Base-by-base conservation (phyloP, 1,140 invertebrate species). In the Drosophila kanapiae region DNA sequence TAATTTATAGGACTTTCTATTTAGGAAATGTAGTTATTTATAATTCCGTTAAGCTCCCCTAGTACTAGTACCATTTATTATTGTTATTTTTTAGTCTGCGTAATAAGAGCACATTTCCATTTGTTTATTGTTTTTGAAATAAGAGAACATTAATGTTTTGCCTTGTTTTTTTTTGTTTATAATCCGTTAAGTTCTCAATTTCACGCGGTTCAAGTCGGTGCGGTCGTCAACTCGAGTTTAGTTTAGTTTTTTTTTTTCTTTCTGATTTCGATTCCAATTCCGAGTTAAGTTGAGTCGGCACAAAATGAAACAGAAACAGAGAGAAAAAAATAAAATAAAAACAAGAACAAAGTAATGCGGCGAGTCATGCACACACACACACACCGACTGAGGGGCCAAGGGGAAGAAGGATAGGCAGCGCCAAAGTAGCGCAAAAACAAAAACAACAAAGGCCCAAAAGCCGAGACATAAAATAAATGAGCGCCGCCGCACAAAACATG, bases 391-490 rank as follows among this genome's bases (percentile, higher is more conserved):
- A 13, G 16, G 16, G 13, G 37, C 31, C 14, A 10, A 57, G n/a
- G 33, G 31, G 48, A 9, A 35, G 33, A 5, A 40, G 23, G 23
- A 23, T 23, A 37, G 7, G 40, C 40, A n/a, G 59, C 67, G 72
- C 75, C 77, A 80, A 79, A 79, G 75, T 79, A 68, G 77, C 75
- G 49, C 83, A 87, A 77, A 77, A 82, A 48, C 56, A 82, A 31
- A 48, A 82, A 77, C 64, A 82, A 75, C 40, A 70, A 75, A 74
- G 70, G 58, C 71, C 53, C 35, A 56, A 56, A 80, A 78, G 64
- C 75, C 84, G 77, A 88, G 83, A 87, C 83, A 86, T 86, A 80
- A 87, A 88, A 87, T 87, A 87, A 86, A 86, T 86, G 83, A 86
- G 82, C 82, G 83, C 83, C 80, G 75, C 75, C 75, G 84, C 84